Conservation (phyloP, 2,888 invertebrate genomes). For the Mamestra brassicae region DNA sequence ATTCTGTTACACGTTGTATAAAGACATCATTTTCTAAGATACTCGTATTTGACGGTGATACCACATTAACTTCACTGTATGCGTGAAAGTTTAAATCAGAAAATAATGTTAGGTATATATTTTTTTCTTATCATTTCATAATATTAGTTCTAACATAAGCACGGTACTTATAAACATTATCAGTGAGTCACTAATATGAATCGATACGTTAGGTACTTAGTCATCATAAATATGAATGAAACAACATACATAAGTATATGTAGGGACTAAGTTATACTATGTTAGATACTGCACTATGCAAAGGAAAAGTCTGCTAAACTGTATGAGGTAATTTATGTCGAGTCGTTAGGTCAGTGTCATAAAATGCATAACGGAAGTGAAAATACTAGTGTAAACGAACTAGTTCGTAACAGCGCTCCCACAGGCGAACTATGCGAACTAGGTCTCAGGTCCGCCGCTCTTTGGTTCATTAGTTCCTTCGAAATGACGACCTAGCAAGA, state of each 20-base stretch:
- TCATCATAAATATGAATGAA: neutral
- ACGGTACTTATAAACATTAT: slow-evolving; percentile 18
- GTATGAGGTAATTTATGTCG: too few relatives aligned
- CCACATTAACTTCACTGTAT: neutral
- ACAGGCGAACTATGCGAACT: too few relatives aligned
- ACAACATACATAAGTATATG: neutral
- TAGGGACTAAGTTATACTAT: neutral
- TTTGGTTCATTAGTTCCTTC: too few relatives aligned
- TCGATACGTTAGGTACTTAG: slow-evolving; percentile 2
- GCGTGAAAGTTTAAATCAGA: neutral
- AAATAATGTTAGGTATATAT: neutral
- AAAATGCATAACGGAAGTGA: neutral
- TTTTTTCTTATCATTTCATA: slow-evolving; percentile 13
- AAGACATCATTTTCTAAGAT: too few relatives aligned
- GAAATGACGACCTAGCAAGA: too few relatives aligned
- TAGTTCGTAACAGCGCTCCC: too few relatives aligned
- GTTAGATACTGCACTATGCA: neutral
- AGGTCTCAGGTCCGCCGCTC: too few relatives aligned
- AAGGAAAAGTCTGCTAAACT: too few relatives aligned
- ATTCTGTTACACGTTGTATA: too few relatives aligned
- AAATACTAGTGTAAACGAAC: neutral
- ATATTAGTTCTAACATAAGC: slow-evolving; percentile 8
- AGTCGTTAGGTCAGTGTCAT: neutral
- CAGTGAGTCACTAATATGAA: slow-evolving; percentile 10
- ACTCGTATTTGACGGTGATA: neutral